These are phyloP conservation scores for Pilophorus perplexus DNA, from an alignment of 2,888 invertebrate species.

Conservation along the genomic window DNA sequence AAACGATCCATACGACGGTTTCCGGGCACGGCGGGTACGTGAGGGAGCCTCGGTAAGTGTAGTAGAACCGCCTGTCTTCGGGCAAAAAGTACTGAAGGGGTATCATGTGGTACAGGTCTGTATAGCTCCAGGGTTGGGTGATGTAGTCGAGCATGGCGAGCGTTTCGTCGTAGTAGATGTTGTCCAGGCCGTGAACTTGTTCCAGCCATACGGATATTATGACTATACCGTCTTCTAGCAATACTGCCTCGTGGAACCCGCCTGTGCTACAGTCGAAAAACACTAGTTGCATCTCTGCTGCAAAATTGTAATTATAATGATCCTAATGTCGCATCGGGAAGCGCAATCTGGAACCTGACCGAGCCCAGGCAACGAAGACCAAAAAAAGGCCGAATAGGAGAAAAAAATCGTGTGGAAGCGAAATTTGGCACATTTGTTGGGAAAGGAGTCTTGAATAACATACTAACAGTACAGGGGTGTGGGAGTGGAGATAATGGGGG, in stretches of 20 bases:
- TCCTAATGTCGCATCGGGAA: too few species aligned
- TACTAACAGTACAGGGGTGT: too few species aligned
- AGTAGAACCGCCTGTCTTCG: not conserved
- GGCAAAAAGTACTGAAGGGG: not conserved
- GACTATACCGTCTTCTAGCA: not conserved
- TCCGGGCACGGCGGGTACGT: slow-evolving; percentile 17
- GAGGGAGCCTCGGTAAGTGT: not conserved
- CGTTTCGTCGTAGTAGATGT: not conserved
- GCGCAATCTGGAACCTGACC: too few species aligned
- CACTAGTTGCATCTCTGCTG: not conserved
- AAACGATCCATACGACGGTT: not conserved
- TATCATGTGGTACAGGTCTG: not conserved
- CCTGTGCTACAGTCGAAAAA: not conserved
- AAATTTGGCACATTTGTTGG: too few species aligned
- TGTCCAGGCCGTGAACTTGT: not conserved
- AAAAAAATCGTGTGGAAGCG: too few species aligned
- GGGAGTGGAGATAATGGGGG: too few species aligned
- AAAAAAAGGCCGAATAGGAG: too few species aligned
- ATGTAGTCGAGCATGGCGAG: not conserved
- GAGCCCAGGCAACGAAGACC: too few species aligned
- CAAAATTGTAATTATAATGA: not conserved
- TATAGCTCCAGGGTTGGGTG: not conserved
- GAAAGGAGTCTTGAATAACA: too few species aligned
- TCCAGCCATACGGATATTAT: slow-evolving; percentile 1
- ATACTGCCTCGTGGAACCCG: not conserved